Percentiles rank a stretch among this genome's conserved stretches.
Conservation (phyloP, 1,140 invertebrate species). For the Marisa cornuarietis region DNA sequence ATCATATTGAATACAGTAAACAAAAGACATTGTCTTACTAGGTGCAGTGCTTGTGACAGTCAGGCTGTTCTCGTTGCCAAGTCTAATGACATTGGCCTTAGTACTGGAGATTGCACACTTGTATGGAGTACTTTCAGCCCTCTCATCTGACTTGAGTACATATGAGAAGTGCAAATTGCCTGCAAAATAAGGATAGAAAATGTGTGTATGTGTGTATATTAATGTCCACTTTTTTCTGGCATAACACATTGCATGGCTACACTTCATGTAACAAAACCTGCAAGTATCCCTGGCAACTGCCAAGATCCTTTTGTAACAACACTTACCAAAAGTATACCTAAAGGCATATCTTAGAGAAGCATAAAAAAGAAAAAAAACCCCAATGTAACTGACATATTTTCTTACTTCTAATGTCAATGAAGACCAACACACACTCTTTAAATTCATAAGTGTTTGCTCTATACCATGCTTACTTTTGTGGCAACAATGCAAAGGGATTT, state of each 20-base stretch:
- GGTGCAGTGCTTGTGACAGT: not conserved
- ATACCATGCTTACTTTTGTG: too few species aligned
- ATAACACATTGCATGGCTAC: too few species aligned
- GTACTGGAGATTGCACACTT: slow-evolving; percentile 15
- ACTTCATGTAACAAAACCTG: not conserved
- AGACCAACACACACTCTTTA: too few species aligned
- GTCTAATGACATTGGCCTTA: not conserved
- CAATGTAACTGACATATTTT: too few species aligned
- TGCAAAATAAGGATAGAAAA: not conserved
- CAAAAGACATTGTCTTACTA: not conserved
- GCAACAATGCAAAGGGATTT: too few species aligned
- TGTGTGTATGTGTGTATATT: too few species aligned
- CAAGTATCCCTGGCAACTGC: not conserved
- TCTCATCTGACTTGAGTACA: not conserved
- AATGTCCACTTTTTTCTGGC: too few species aligned
- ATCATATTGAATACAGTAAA: too few species aligned
- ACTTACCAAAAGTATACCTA: not conserved
- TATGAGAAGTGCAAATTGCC: slow-evolving; percentile 22
- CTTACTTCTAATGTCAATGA: too few species aligned
- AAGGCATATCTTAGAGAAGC: too few species aligned
- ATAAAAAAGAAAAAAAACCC: not conserved
- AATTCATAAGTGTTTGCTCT: too few species aligned
- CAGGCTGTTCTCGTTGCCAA: slow-evolving; percentile 6
- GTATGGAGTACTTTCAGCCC: not conserved
- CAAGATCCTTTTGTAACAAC: too few species aligned